Percentiles rank a stretch among this genome's conserved stretches.
Evolutionary conservation across 2,113 vertebrate genomes (phyloP).

Genomic region (Elaphurus davidianus): DNA sequence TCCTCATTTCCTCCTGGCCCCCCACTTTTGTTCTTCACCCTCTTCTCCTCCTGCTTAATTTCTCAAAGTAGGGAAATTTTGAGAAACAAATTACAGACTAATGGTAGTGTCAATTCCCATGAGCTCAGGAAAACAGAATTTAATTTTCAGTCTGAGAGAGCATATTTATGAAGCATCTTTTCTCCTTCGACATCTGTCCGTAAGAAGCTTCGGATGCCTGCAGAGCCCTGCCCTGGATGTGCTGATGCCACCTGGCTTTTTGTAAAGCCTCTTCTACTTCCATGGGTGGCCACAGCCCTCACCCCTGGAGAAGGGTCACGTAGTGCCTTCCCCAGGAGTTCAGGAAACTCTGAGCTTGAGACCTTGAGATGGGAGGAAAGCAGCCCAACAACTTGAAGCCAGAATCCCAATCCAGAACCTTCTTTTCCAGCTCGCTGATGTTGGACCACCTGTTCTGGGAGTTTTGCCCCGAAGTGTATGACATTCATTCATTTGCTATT

Average conservation of each 20-base stretch:
- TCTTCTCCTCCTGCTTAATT: constrained; percentile 29
- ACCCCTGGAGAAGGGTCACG: rapidly evolving
- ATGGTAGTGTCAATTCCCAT: neutral
- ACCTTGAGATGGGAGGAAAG: neutral
- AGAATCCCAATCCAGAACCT: neutral
- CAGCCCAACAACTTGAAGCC: neutral
- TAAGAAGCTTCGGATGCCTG: neutral
- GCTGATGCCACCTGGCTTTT: neutral
- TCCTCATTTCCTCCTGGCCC: neutral
- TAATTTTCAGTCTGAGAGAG: constrained; percentile 21
- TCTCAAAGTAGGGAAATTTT: constrained; percentile 61
- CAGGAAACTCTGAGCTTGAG: neutral
- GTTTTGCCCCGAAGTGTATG: neutral
- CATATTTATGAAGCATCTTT: neutral
- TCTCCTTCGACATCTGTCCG: neutral
- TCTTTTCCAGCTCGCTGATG: neutral
- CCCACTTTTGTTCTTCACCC: neutral
- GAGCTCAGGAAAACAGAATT: constrained; percentile 35
- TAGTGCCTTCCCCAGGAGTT: neutral
- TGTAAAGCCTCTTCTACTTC: neutral
- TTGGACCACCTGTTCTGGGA: neutral
- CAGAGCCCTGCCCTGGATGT: neutral
- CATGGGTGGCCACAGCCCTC: neutral
- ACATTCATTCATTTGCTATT: neutral
- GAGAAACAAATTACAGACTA: constrained; percentile 40